These are phyloP conservation scores for Netelia fuscicornis DNA, from an alignment of 2,888 invertebrate genomes.

Conservation along the genomic window DNA sequence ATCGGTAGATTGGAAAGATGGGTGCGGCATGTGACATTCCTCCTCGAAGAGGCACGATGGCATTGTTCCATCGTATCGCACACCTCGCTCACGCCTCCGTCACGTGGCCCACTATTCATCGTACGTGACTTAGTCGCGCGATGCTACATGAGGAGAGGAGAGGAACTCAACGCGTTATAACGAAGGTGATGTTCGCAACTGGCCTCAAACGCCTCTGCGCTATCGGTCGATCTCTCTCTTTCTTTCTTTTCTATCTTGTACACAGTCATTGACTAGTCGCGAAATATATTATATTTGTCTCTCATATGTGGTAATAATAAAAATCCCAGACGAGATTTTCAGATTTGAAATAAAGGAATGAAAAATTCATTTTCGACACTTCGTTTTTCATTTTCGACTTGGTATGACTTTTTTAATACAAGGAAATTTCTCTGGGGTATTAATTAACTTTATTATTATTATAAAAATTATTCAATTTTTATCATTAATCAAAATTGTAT, in stretches of 20 bases:
- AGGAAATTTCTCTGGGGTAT: too few species aligned
- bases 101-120: constrained; percentile 84
- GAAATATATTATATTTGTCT: constrained; percentile 46
- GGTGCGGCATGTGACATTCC: constrained; percentile 84
- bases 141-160: constrained; percentile 44
- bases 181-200: constrained; percentile 58
- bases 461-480: too few species aligned
- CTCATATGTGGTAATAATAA: background rate
- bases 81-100: constrained; percentile 84
- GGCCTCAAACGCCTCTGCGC: constrained; percentile 61
- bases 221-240: constrained; percentile 41
- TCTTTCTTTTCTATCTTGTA: background rate
- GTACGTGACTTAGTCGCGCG: constrained; percentile 82
- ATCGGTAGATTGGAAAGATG: constrained; percentile 77
- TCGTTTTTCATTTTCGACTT: too few species aligned
- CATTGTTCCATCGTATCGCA: constrained; percentile 84
- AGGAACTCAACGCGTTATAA: constrained; percentile 22
- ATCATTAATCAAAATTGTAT: too few species aligned
- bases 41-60: constrained; percentile 84
- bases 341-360: too few species aligned
- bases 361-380: too few species aligned
- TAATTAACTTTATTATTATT: too few species aligned
- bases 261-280: constrained; percentile 10
- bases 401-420: too few species aligned
- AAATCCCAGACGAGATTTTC: too few species aligned